These are phyloP conservation scores for Euclidia mi DNA, from an alignment of 2,888 invertebrate genomes.

Conservation along the genomic window DNA sequence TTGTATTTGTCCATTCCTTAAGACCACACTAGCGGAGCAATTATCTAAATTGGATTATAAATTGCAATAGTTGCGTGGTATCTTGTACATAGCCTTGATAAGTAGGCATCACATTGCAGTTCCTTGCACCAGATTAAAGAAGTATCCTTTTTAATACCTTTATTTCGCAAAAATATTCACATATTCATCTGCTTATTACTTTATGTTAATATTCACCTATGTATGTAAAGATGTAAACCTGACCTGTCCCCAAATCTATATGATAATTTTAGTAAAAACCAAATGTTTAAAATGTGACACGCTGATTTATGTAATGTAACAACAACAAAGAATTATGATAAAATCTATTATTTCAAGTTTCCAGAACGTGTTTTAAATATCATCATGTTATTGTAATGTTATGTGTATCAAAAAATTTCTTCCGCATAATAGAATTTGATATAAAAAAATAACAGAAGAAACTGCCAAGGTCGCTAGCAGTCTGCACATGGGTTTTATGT, in stretches of 20 bases:
- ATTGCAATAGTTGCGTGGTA: not conserved
- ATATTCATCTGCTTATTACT: too few species aligned
- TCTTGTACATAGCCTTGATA: conserved; percentile 1
- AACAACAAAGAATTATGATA: conserved; percentile 31
- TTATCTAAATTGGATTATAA: conserved; percentile 3
- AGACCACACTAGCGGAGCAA: not conserved
- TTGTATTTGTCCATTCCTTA: conserved; percentile 8
- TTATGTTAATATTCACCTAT: not conserved
- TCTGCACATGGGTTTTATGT: conserved; percentile 47
- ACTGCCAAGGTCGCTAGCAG: conserved; percentile 37
- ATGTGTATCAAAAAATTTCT: conserved; percentile 37
- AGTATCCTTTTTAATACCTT: too few species aligned
- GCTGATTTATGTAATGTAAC: not conserved
- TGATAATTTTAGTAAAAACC: not conserved
- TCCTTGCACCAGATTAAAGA: not conserved
- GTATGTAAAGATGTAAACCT: not conserved
- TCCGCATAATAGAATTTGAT: conserved; percentile 42
- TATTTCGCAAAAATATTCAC: too few species aligned
- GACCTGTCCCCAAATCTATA: not conserved
- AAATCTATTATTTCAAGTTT: conserved; percentile 19
- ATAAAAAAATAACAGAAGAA: conserved; percentile 24
- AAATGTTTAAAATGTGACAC: conserved; percentile 2
- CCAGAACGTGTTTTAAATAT: conserved; percentile 40
- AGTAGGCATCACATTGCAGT: not conserved
- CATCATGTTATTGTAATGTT: conserved; percentile 11